Conservation (phyloP, 1,140 invertebrate genomes). For the Doryteuthis pealeii region DNA sequence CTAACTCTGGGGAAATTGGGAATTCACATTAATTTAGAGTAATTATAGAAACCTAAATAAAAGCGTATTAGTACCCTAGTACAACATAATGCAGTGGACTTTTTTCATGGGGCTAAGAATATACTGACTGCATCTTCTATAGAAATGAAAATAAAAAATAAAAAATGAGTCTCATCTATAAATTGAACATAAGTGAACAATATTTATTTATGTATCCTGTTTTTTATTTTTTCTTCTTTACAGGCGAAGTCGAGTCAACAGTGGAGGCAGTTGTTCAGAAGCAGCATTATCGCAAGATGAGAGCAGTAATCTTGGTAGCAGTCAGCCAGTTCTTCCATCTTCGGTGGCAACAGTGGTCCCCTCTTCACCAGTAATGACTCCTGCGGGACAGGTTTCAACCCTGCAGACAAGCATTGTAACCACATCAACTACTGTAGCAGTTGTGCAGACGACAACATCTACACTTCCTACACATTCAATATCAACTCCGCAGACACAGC, state of each 20-base stretch:
- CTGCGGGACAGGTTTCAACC: not conserved
- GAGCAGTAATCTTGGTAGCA: conserved; percentile 25
- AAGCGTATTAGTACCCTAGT: no score
- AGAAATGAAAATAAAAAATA: no score
- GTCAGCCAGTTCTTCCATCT: not conserved
- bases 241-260: conserved; percentile 34
- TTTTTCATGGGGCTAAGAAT: no score
- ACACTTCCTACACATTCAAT: not conserved
- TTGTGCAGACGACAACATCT: not conserved
- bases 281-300: conserved; percentile 32
- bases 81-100: no score
- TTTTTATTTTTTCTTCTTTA: conserved; percentile 6
- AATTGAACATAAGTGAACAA: not conserved
- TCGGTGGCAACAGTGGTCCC: not conserved
- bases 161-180: no score
- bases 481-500: not conserved
- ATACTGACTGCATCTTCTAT: no score
- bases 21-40: no score
- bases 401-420: not conserved
- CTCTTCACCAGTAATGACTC: not conserved
- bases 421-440: not conserved
- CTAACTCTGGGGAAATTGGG: no score
- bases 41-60: no score
- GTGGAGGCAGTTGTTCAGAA: conserved; percentile 32
- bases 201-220: not conserved